Conservation (phyloP, 2,113 vertebrate species). For the Callopanchax toddi region DNA sequence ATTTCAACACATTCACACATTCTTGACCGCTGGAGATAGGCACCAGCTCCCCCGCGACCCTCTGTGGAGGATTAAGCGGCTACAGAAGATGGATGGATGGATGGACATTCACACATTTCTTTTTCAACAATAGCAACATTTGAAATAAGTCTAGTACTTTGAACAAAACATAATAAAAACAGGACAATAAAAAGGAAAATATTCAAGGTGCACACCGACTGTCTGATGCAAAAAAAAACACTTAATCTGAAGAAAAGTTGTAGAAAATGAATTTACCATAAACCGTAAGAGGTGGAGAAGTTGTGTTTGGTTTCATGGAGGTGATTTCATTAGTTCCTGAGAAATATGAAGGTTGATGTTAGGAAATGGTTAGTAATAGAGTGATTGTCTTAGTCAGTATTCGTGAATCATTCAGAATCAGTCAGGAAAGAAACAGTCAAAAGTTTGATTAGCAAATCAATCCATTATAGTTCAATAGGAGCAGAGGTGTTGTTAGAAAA, state of each 20-base stretch:
- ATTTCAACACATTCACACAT: too few relatives aligned
- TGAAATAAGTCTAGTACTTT: too few relatives aligned
- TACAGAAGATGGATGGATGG: too few relatives aligned
- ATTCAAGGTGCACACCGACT: not conserved
- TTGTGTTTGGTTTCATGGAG: not conserved
- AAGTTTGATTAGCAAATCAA: not conserved
- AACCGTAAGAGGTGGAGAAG: not conserved
- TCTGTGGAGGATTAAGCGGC: too few relatives aligned
- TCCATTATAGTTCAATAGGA: not conserved
- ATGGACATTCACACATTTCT: not conserved
- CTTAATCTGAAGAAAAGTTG: not conserved
- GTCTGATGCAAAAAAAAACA: not conserved
- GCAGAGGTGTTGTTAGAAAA: not conserved
- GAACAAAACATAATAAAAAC: too few relatives aligned
- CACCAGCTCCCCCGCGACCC: too few relatives aligned
- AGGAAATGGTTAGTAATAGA: slow-evolving; percentile 35
- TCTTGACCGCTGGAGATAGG: too few relatives aligned
- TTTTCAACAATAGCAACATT: not conserved
- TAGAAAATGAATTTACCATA: slow-evolving; percentile 45
- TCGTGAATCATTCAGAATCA: slow-evolving; percentile 3
- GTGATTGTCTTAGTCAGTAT: not conserved
- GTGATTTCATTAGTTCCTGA: slow-evolving; percentile 38
- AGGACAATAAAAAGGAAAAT: too few relatives aligned
- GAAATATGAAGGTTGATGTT: slow-evolving; percentile 10
- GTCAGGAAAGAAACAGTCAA: not conserved